A percentile compares a stretch with the other conserved stretches of the same genome.
phyloP scores from a whole-genome alignment of 1,140 invertebrate genomes.

The Palaemon carinicauda region DNA sequence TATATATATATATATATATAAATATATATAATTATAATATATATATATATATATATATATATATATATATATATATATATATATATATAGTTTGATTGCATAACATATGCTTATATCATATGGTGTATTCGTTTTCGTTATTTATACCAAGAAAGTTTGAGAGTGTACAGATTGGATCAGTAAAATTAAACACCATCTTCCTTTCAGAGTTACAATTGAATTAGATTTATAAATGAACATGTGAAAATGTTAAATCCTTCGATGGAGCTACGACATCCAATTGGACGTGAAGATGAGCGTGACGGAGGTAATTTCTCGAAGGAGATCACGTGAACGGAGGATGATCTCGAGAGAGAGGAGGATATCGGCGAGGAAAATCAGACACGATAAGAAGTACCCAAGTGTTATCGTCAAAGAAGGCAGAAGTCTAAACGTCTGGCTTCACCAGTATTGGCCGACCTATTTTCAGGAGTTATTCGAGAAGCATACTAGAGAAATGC shows the following conservation, averaged over 20 bases:
- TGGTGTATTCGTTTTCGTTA: too few relatives aligned
- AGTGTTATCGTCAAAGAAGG: not conserved
- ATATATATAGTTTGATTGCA: not conserved
- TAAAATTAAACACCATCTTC: too few relatives aligned
- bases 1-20: too few relatives aligned
- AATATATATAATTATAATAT: not conserved
- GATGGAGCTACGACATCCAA: too few relatives aligned
- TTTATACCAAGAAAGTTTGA: too few relatives aligned
- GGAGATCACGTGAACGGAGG: slow-evolving; percentile 5
- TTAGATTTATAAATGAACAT: too few relatives aligned
- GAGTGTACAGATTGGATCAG: too few relatives aligned
- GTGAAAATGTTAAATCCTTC: too few relatives aligned
- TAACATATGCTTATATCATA: too few relatives aligned
- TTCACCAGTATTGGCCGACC: slow-evolving; percentile 15
- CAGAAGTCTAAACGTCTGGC: slow-evolving; percentile 3
- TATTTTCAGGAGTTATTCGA: slow-evolving; percentile 15
- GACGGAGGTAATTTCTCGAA: slow-evolving; percentile 1
- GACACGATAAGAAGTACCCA: not conserved
- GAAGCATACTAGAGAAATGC: not conserved
- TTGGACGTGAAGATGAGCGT: not conserved
- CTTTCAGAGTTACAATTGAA: too few relatives aligned
- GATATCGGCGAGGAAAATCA: not conserved
- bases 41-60: not conserved
- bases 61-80: not conserved
- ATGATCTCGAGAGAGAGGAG: not conserved